phyloP scores from a whole-genome alignment of 1,140 invertebrate genomes.

The Calliphora vicina region DNA sequence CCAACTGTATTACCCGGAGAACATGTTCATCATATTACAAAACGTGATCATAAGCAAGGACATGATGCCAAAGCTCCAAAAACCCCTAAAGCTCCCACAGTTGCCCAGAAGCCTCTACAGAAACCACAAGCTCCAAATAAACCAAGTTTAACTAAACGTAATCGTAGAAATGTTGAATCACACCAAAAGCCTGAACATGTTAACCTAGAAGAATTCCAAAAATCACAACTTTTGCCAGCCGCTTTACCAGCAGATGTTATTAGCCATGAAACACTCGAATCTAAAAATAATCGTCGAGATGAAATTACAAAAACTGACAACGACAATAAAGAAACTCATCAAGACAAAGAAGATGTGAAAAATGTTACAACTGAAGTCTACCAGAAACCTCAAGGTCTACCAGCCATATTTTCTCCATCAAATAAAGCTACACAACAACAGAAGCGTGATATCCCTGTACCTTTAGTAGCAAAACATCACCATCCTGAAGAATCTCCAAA shows the following conservation, averaged over 20 bases:
- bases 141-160: background rate
- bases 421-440: background rate
- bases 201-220: background rate
- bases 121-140: background rate
- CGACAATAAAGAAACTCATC: background rate
- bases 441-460: slow-evolving; percentile 40
- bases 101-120: background rate
- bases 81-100: background rate
- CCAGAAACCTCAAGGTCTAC: background rate
- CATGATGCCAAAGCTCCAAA: background rate
- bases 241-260: background rate
- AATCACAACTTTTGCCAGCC: background rate
- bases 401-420: background rate
- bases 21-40: background rate
- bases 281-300: slow-evolving; percentile 31
- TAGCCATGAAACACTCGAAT: background rate
- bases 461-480: slow-evolving; percentile 35
- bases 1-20: background rate
- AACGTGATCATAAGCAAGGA: slow-evolving; percentile 1
- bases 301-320: slow-evolving; percentile 20
- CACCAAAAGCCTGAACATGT: background rate
- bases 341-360: background rate
- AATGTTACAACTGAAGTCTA: background rate
- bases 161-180: background rate
- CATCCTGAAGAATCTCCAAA: slow-evolving; percentile 37